Conservation (phyloP, 1,140 invertebrate species). For the Scaptomyza pallida region DNA sequence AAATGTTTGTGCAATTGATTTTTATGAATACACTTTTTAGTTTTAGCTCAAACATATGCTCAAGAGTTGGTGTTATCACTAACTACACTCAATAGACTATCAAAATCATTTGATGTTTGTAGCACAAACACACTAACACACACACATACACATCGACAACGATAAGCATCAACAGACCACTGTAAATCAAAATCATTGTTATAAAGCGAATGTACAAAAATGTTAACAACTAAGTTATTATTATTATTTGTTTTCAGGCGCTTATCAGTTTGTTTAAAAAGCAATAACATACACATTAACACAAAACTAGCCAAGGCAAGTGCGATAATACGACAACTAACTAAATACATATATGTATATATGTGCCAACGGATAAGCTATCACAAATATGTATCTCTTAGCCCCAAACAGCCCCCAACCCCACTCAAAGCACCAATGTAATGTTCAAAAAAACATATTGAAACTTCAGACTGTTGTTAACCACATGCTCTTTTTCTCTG, state of each 20-base stretch:
- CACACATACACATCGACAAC: neutral
- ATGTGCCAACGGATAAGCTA: conserved; percentile 26
- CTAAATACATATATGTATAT: neutral
- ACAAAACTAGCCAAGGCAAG: conserved; percentile 32
- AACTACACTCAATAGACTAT: conserved; percentile 12
- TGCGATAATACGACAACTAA: conserved; percentile 15
- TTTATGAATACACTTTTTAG: too few relatives aligned
- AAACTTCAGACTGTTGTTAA: neutral
- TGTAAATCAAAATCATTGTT: conserved; percentile 47
- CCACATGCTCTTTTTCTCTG: too few relatives aligned
- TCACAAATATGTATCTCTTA: conserved; percentile 7
- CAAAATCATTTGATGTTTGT: conserved; percentile 10
- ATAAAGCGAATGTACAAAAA: conserved; percentile 29
- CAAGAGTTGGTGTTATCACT: neutral
- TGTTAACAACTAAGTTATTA: conserved; percentile 42
- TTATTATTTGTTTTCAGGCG: conserved; percentile 38
- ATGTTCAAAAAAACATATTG: neutral
- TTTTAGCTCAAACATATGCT: neutral
- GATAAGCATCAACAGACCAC: conserved; percentile 33
- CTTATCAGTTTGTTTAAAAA: conserved; percentile 48
- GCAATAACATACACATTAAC: conserved; percentile 40
- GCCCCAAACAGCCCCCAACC: too few relatives aligned
- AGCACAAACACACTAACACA: neutral
- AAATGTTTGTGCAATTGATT: neutral
- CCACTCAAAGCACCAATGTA: neutral